Evolutionary conservation across 1,140 invertebrate species (phyloP), one percentile per base, ranked within the genome.

Genomic region (Telenomus remus): DNA sequence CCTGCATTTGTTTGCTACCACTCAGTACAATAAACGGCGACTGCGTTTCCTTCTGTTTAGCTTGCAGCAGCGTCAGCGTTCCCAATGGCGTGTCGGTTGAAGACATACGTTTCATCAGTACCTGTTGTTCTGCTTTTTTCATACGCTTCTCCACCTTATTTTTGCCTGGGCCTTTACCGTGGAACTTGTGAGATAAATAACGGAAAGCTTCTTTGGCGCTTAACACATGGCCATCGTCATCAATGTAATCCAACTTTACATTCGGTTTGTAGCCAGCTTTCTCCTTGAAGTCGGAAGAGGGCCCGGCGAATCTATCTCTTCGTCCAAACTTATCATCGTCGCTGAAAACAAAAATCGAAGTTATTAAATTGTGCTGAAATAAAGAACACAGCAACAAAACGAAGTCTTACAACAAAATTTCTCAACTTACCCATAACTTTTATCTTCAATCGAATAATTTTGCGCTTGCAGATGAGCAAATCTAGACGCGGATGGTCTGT

Each of bases 161-260:
- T 86, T 99, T 99, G 47, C 98, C 98, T 7, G 97, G 97, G 12
- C 97, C 97, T 90, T 99, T 99, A 14, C 98, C 98, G 89, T 99
- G 98, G 87, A 99, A 99, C 88, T 98, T 98, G 85, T 99, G 97
- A 12, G 96, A 97, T 11, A 98, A 88, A 89, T 96, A 95, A 78
- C 94, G 91, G 87, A 99, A 99, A 12, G 98, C 98, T 90, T 99
- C 98, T 87, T 99, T 99, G 19, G 94, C 92, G 79, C 93, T 95
- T 54, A 99, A 90, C 56, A 95, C 91, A 53, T 94, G 91, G 1
- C 98, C 98, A 84, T 95, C 94, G 82, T 99, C 97, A 88, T 99
- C 98, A 63, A 98, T 97, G 83, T 99, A 99, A 82, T 98, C 97
- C 72, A 99, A 89, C 87, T 98, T 98, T 7, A 99, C 94, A 85